Base-by-base conservation (phyloP, 1,140 invertebrate genomes). In the Drosophila tani region DNA sequence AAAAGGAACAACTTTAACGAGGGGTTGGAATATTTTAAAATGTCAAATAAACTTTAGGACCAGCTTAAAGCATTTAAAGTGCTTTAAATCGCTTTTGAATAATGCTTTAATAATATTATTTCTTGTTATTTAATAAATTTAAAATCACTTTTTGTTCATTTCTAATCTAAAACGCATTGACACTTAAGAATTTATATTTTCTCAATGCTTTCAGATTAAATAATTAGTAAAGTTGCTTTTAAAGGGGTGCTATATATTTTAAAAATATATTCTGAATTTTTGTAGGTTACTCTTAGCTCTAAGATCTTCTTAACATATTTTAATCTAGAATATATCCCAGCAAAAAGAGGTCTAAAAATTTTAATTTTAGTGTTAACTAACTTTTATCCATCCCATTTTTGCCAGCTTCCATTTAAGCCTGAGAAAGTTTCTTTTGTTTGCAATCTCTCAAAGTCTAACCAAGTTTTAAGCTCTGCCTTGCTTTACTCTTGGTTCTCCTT, bases 1-100 rank as follows among this genome's bases (percentile, higher is more conserved):
- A 88, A 78, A 38, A 76, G 51, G 55, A 81, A 87, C 58, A 65
- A 68, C 76, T 76, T 82, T 82, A 80, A 82, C 69, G 29, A 51
- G 46, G 35, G 38, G 38, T 27, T 3, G 46, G 69, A 73, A 73
- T 73, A 60, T 38, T 73, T 73, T 40, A 27, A 15, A 58, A 41
- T 55, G 9, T 56, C 41, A 70, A 55, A 24, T 24, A 5, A 58
- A 29, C 27, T 43, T 73, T 17, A 58, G 49, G 35, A 47, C 15
- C n/a, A 27, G 21, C 15, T 9, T 2, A 6, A 27, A 32, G n/a
- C 7, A 43, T 5, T 14, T 64, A 9, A 29, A 64, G 17, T 32
- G 9, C 11, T 50, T 2, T 12, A 15, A 21, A 55, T 38, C 3
- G 2, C 1, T 5, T 2, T 14, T 55, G 4, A 21, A 32, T 35